Base-by-base conservation (phyloP, 2,888 invertebrate genomes). In the Aporophyla nigra region DNA sequence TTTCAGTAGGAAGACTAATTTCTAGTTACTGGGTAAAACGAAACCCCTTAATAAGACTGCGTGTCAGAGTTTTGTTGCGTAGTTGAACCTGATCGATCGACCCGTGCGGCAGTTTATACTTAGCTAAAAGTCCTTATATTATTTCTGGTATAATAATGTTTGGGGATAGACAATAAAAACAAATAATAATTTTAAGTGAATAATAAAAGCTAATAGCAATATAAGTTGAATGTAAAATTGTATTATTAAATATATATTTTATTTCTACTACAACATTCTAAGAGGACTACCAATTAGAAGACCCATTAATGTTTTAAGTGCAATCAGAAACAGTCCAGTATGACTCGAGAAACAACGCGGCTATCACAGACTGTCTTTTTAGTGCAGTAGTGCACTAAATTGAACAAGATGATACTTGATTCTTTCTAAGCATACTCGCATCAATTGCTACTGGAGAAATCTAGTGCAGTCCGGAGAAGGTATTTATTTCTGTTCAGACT, bases 351-450 rank as follows among this genome's bases (percentile, higher is more conserved):
- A 81, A 63, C 24, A 58, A 40, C 33, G 73, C 24, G 12, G 27
- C 10, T 71, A 21, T 33, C 53, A 65, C 40, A 56, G 59, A 78
- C 24, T 51, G 14, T 16, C 21, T 54, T 59, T 59, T 63, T 40
- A 77, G 46, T 71, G 67, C 51, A 56, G 21, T 66, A 61, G 49
- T 73, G 12, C 73, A 75, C 14, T 58, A 62, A 66, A 73, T 49
- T 51, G 24, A 19, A 67, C 46, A 63, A 5, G 16, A 24, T 62
- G 73, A 59, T 49, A 72, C 68, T 80, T 71, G 76, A 76, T 63
- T 67, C 40, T 74, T 71, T 59, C n/a, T 62, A 58, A 65, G 19
- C 46, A 69, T n/a, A 33, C 40, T 24, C 27, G 54, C 49, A 74
- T 71, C 46, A 71, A 82, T 7, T 24, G 24, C 40, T 65, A 19